phyloP scores from a whole-genome alignment of 1,140 invertebrate genomes.

The Hesperophylax magnus region DNA sequence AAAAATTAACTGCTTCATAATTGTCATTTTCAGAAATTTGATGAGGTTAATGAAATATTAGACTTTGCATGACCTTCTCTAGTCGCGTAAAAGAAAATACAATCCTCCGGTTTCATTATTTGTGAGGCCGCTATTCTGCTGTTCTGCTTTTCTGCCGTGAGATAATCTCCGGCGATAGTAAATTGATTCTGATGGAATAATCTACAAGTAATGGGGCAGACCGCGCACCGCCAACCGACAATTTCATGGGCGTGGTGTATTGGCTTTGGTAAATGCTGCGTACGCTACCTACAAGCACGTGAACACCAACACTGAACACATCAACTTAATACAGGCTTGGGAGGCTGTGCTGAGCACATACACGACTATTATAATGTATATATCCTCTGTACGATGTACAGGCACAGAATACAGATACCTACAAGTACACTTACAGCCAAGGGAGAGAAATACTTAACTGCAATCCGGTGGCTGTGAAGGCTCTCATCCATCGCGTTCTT shows the following conservation, averaged over 20 bases:
- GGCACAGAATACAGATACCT: neutral
- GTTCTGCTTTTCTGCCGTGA: slow-evolving; percentile 15
- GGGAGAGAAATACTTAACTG: neutral
- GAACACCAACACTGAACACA: slow-evolving; percentile 26
- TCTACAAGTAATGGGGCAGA: slow-evolving; percentile 31
- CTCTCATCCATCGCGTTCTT: too few species aligned
- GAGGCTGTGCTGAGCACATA: neutral
- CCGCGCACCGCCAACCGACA: slow-evolving; percentile 42
- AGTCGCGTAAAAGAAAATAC: too few species aligned
- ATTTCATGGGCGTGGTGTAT: slow-evolving; percentile 52
- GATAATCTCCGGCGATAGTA: slow-evolving; percentile 23
- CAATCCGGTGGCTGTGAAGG: neutral
- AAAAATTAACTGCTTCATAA: too few species aligned
- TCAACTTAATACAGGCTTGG: neutral
- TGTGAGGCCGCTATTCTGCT: too few species aligned
- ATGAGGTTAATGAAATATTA: too few species aligned
- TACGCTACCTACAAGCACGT: slow-evolving; percentile 35
- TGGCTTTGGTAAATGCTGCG: slow-evolving; percentile 52
- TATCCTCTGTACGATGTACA: too few species aligned
- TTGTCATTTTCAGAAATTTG: too few species aligned
- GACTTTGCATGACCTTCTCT: too few species aligned
- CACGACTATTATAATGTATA: neutral
- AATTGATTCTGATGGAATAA: slow-evolving; percentile 38
- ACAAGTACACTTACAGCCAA: neutral
- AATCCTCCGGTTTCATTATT: too few species aligned